Evolutionary conservation across 2,797 vertebrate species (phyloP).

Genomic region (Buceros bicornis): DNA sequence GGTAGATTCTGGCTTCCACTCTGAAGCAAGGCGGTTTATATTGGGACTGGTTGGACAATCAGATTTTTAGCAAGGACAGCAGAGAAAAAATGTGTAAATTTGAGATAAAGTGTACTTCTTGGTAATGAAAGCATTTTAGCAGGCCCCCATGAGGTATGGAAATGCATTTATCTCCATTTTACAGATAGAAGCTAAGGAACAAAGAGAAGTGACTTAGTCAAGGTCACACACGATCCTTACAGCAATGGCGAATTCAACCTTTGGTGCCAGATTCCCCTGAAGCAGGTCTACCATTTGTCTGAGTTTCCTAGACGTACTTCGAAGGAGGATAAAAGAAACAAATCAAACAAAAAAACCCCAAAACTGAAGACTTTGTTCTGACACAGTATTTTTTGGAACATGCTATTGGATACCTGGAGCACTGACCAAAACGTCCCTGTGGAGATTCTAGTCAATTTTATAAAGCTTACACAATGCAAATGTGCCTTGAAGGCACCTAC

Average conservation of each 20-base stretch:
- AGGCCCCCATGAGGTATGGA: constrained; percentile 56
- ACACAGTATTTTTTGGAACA: background rate
- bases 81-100: constrained; percentile 54
- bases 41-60: constrained; percentile 9
- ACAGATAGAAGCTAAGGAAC: constrained; percentile 54
- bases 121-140: constrained; percentile 54
- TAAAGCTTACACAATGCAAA: background rate
- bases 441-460: background rate
- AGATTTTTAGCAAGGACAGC: constrained; percentile 50
- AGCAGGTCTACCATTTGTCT: background rate
- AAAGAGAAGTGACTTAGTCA: constrained; percentile 59
- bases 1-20: background rate
- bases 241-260: constrained; percentile 2
- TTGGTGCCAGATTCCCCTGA: background rate
- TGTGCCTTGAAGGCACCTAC: background rate
- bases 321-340: background rate
- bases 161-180: constrained; percentile 67
- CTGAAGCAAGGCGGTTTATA: background rate
- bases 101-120: constrained; percentile 54
- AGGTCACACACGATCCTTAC: constrained; percentile 34
- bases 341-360: background rate
- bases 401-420: background rate
- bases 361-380: background rate
- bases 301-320: background rate
- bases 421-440: background rate